Conservation (phyloP, 2,113 vertebrate species). For the Proterorhinus semilunaris region DNA sequence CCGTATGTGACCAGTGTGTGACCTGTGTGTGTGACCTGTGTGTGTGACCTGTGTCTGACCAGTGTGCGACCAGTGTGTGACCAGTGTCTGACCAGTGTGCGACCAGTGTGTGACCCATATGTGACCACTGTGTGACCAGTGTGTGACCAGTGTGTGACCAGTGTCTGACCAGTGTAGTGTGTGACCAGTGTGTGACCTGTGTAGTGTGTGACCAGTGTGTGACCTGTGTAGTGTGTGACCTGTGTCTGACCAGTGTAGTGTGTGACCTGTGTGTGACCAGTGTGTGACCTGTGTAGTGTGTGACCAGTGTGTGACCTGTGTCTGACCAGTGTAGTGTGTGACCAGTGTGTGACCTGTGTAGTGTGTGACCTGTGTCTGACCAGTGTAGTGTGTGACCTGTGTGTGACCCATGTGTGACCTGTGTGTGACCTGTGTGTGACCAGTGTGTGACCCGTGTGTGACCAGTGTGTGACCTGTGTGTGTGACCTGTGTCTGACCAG, state of each 20-base stretch:
- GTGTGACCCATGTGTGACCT: no score
- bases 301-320: background rate
- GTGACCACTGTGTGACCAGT: no score
- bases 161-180: background rate
- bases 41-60: no score
- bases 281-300: background rate
- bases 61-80: background rate
- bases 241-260: no score
- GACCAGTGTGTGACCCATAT: background rate
- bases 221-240: no score
- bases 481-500: no score
- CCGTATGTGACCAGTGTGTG: background rate
- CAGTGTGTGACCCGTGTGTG: background rate
- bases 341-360: background rate
- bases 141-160: background rate
- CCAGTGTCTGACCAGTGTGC: background rate
- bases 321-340: background rate
- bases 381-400: background rate
- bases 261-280: background rate
- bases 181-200: background rate
- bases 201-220: background rate
- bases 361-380: no score
- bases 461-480: background rate
- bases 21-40: background rate
- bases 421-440: background rate